phyloP scores from a whole-genome alignment of 2,888 invertebrate species.

The Ochlodes sylvanus region DNA sequence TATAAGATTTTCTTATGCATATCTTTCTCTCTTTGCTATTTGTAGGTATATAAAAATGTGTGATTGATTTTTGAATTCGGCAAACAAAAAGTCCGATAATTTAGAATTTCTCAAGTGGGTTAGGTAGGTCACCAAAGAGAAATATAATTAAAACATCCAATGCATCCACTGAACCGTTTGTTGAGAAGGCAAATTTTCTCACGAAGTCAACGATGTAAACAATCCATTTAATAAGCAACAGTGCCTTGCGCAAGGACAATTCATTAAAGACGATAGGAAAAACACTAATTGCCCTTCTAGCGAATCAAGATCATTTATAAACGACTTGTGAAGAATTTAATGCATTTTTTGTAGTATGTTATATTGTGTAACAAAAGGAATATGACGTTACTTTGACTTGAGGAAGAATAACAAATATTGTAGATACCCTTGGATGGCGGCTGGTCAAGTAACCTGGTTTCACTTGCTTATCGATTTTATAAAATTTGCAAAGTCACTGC shows the following conservation, averaged over 20 bases:
- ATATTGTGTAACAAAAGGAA: too few relatives aligned
- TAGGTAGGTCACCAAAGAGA: too few relatives aligned
- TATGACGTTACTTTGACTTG: too few relatives aligned
- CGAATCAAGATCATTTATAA: not conserved
- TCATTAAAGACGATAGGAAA: slow-evolving; percentile 20
- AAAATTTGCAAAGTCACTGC: not conserved
- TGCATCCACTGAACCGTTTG: not conserved
- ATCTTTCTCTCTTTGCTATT: too few relatives aligned
- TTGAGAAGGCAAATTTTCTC: not conserved
- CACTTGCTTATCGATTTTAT: not conserved
- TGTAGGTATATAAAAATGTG: too few relatives aligned
- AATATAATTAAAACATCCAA: not conserved
- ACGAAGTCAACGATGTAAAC: not conserved
- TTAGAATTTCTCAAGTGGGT: too few relatives aligned
- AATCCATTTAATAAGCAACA: not conserved
- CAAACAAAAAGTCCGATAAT: too few relatives aligned
- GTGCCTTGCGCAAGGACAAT: slow-evolving; percentile 7
- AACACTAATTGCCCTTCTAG: slow-evolving; percentile 17
- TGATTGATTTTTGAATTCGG: too few relatives aligned
- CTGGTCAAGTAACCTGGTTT: not conserved
- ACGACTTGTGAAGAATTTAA: not conserved
- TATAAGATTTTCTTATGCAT: too few relatives aligned
- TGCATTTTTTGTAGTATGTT: too few relatives aligned
- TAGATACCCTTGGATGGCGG: not conserved
- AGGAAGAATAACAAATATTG: not conserved